Conservation (phyloP, 1,140 invertebrate species). For the Camponotus floridanus region DNA sequence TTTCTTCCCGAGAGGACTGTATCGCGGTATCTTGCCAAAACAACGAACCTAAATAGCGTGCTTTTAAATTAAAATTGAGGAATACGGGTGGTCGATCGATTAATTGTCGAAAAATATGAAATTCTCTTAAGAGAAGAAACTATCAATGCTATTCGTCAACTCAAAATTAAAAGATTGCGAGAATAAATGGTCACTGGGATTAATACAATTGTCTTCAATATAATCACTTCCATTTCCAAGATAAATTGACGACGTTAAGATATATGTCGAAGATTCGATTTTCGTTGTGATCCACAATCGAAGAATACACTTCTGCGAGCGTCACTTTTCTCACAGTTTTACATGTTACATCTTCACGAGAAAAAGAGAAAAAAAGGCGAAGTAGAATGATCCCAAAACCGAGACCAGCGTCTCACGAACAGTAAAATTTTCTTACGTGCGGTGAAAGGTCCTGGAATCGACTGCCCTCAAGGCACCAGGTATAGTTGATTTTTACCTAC, state of each 20-base stretch:
- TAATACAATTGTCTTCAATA: neutral
- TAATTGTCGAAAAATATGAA: neutral
- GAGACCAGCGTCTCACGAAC: constrained; percentile 34
- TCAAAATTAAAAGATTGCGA: constrained; percentile 12
- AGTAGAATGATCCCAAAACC: neutral
- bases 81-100: neutral
- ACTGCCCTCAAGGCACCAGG: constrained; percentile 24
- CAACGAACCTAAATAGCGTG: neutral
- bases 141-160: neutral
- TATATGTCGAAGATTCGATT: neutral
- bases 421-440: constrained; percentile 50
- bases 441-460: constrained; percentile 42
- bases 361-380: neutral
- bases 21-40: neutral
- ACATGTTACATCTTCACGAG: neutral
- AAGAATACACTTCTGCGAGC: constrained; percentile 8
- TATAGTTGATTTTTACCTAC: constrained; percentile 22
- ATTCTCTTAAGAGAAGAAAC: neutral
- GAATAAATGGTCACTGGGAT: too few relatives aligned
- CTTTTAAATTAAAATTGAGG: constrained; percentile 3
- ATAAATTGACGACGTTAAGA: constrained; percentile 53
- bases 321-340: neutral
- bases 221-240: constrained; percentile 5
- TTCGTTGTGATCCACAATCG: neutral
- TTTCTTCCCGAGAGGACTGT: neutral